Evolutionary conservation across 2,888 invertebrate species (phyloP).

Genomic region (Falcaria lacertinaria): DNA sequence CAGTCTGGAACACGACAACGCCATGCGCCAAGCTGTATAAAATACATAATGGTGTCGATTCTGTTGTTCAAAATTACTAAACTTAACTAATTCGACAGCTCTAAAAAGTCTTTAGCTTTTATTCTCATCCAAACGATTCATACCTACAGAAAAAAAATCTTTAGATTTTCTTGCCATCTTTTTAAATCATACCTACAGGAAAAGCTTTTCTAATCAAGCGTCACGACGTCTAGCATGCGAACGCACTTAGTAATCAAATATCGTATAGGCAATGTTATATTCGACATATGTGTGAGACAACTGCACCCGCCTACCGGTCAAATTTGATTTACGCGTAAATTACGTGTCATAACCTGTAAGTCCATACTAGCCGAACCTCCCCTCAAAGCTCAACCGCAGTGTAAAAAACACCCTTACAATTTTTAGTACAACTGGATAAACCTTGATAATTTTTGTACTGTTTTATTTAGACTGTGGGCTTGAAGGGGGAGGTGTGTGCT

Average conservation of each 20-base stretch:
- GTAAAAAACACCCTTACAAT: slow-evolving; percentile 15
- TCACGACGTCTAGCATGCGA: too few species aligned
- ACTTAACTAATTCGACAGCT: too few species aligned
- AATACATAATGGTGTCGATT: too few species aligned
- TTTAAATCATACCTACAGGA: too few species aligned
- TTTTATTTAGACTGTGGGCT: slow-evolving; percentile 32
- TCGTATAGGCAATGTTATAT: slow-evolving; percentile 62
- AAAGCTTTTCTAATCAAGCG: too few species aligned
- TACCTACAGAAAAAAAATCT: too few species aligned
- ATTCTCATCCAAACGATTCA: too few species aligned
- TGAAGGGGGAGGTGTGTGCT: slow-evolving; percentile 20
- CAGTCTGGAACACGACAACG: too few species aligned
- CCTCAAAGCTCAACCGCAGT: slow-evolving; percentile 25
- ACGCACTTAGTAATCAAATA: slow-evolving; percentile 54
- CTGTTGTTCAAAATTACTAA: too few species aligned
- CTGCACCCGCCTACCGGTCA: slow-evolving; percentile 71
- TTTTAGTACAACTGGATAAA: neutral
- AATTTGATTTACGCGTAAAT: slow-evolving; percentile 79
- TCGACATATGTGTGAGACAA: slow-evolving; percentile 76
- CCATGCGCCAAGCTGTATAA: too few species aligned
- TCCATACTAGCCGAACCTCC: slow-evolving; percentile 38
- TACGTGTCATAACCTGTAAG: slow-evolving; percentile 72
- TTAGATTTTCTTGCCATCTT: too few species aligned
- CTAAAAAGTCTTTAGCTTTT: too few species aligned
- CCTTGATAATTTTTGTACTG: slow-evolving; percentile 4